Evolutionary conservation across 2,888 invertebrate genomes (phyloP).

Genomic region (Drosophila nr. perissopoda): DNA sequence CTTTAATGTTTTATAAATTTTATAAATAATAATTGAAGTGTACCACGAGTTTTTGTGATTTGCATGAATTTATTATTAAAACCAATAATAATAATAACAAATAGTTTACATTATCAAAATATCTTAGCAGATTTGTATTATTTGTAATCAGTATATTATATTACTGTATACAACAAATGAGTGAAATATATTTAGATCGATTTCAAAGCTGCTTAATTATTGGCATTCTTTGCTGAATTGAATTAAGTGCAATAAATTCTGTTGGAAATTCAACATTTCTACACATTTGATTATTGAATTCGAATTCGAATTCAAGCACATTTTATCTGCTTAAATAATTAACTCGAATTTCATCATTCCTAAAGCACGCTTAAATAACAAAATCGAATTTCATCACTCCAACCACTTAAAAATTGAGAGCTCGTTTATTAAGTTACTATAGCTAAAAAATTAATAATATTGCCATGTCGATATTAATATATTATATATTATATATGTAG

Average conservation of each 20-base stretch:
- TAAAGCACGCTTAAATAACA: not conserved
- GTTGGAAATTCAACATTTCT: not conserved
- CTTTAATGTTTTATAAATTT: not conserved
- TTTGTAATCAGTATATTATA: not conserved
- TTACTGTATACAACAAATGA: not conserved
- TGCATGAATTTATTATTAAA: not conserved
- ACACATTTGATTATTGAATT: not conserved
- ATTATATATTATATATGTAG: no score
- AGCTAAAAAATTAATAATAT: not conserved
- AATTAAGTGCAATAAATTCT: not conserved
- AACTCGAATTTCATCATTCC: not conserved
- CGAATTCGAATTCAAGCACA: not conserved
- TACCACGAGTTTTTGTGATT: not conserved
- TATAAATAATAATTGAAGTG: not conserved
- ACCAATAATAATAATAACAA: not conserved
- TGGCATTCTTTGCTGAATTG: not conserved
- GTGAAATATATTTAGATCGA: not conserved
- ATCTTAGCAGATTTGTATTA: no score
- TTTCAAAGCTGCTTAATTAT: not conserved
- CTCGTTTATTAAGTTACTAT: not conserved
- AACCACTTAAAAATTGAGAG: not conserved
- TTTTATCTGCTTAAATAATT: not conserved
- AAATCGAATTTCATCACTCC: not conserved
- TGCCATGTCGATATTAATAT: not conserved
- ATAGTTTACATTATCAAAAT: not conserved